A percentile compares a stretch with the other conserved stretches of the same genome.
Evolutionary conservation across 2,113 vertebrate genomes (phyloP).

Genomic region (Lophotis ruficrista): DNA sequence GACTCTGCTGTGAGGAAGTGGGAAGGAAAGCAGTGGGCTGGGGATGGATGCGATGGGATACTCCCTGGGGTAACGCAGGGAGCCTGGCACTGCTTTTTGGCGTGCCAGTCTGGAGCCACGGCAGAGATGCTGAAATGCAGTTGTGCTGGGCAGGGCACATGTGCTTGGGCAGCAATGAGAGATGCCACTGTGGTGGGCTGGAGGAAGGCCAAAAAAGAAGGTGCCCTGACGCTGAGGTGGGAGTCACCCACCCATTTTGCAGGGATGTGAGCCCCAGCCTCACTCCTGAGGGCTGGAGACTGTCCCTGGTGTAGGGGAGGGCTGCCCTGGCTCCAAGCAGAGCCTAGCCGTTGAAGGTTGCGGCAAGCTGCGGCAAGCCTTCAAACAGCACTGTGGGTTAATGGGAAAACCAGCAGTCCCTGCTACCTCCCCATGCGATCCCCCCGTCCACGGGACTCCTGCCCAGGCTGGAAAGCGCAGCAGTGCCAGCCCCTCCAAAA

Average conservation of each 20-base stretch:
- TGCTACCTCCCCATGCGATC: not conserved
- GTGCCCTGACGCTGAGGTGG: too few species aligned
- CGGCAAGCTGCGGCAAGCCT: accelerated
- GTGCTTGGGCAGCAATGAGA: not conserved
- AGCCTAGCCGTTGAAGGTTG: not conserved
- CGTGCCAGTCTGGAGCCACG: not conserved
- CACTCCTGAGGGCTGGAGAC: accelerated
- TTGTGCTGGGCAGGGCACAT: not conserved
- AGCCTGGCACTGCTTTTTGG: not conserved
- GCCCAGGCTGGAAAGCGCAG: not conserved
- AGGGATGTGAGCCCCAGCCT: not conserved
- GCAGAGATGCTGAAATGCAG: not conserved
- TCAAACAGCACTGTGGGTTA: accelerated
- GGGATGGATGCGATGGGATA: not conserved
- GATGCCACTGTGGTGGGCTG: not conserved
- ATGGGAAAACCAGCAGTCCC: not conserved
- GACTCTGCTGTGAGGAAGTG: not conserved
- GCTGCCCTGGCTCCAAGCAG: not conserved
- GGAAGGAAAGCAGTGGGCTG: not conserved
- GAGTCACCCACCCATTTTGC: not conserved
- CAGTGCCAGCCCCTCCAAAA: not conserved
- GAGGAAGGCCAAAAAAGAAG: not conserved
- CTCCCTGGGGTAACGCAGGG: accelerated
- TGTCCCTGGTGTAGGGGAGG: not conserved
- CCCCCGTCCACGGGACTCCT: not conserved